Evolutionary conservation across 2,888 invertebrate species (phyloP), one percentile per base, ranked within the genome.

Genomic region (Volucella zonaria): DNA sequence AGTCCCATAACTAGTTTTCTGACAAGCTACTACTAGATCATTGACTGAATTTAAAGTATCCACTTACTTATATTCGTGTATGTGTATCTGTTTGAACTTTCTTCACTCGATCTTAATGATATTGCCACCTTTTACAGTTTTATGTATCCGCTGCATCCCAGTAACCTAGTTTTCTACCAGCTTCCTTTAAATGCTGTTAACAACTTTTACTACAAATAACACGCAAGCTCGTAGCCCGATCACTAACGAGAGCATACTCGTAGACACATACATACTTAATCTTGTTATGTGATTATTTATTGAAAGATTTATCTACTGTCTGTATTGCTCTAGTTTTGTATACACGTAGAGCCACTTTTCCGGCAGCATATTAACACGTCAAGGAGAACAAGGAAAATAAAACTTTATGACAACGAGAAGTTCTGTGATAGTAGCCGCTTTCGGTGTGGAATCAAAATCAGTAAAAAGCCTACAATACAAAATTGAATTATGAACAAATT

Each of bases 121-220:
- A 2, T 40, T 23, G 14, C n/a, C n/a, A 23, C 49, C 9, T 43
- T 23, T 11, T 51, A n/a, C 42, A 9, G 15, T 54, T 70, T 8
- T n/a, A 18, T 43, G 4, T 11, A 56, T 68, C 23, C 58, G 18
- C 23, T 18, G 31, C 15, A 83, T 75, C 70, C 79, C 54, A 83
- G 59, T 83, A 75, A 79, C 82, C 82, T 45, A 79, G 67, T 83
- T 83, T 66, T 0, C 2, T n/a, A 43, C n/a, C 38, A 67, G 59
- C 66, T 52, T 82, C 61, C 47, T 66, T 64, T 61, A 31, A 66
- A 23, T 59, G 14, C 11, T 38, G 54, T 56, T 77, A 49, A 61
- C 71, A 77, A 56, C 64, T 78, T 71, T 68, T 68, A 59, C 56
- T 78, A 56, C 58, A 68, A 75, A 49, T 15, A 59, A 74, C 64